Percentiles rank a stretch among this genome's conserved stretches.
These are phyloP conservation scores for Ranitomeya variabilis DNA, from an alignment of 2,113 vertebrate genomes.

Conservation along the genomic window DNA sequence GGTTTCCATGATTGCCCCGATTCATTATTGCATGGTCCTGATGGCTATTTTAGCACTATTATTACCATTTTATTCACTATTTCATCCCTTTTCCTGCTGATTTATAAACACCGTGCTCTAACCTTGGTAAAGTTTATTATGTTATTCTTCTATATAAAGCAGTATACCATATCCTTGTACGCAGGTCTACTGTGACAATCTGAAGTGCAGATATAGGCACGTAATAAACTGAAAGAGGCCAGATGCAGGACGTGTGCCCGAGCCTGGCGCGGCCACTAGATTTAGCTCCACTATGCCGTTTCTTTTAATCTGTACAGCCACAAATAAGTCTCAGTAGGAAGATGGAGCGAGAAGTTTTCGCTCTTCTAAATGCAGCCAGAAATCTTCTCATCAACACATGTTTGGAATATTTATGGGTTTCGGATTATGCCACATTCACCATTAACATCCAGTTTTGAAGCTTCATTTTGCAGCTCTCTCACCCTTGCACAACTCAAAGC, in stretches of 20 bases:
- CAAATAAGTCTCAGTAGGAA: background rate
- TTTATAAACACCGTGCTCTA: no score
- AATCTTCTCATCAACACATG: constrained; percentile 37
- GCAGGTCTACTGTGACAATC: background rate
- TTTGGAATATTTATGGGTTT: constrained; percentile 55
- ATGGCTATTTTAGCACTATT: no score
- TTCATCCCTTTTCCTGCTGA: no score
- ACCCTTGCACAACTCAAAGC: constrained; percentile 57
- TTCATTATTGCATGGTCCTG: no score
- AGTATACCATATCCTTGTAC: background rate
- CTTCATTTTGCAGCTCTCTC: constrained; percentile 59
- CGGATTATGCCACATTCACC: constrained; percentile 42
- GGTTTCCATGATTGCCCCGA: no score
- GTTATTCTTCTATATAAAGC: background rate
- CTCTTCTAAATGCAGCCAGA: constrained; percentile 28
- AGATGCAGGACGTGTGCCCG: background rate
- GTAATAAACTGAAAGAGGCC: background rate
- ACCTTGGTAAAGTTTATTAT: background rate
- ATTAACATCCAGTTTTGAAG: constrained; percentile 56
- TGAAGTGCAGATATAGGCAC: background rate
- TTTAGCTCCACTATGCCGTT: background rate
- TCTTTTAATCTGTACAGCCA: background rate
- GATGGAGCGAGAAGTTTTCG: background rate
- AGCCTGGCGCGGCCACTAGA: background rate
- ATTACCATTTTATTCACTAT: no score